Base-by-base conservation (phyloP, 2,113 vertebrate species). In the Montifringilla adamsi region DNA sequence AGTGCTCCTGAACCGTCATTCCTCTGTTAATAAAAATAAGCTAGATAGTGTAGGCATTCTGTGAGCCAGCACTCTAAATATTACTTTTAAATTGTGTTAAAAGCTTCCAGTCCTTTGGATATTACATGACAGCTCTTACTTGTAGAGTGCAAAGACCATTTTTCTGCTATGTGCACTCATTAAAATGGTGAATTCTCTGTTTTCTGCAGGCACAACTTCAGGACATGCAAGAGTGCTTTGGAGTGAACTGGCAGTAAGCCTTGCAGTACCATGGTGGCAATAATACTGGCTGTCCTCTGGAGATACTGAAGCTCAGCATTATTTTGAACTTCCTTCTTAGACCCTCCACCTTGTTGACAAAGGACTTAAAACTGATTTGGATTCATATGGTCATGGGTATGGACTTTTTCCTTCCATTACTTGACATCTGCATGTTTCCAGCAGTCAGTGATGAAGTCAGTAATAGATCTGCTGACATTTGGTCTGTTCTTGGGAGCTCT, bases 401-500 rank as follows among this genome's bases (percentile, higher is more conserved):
- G 85, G 59, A 24, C 22, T 28, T 86, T 79, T 87, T 73, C 47
- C 47, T 89, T 26, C 75, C 37, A 70, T 37, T 87, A 11, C 44
- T 78, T 93, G 58, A 75, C 74, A n/a, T 79, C 75, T 92, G 28
- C 20, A 8, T 66, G 43, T 93, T 94, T 94, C 73, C 37, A n/a
- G 73, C 90, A 83, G 43, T 87, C 58, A 44, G 24, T 56, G 67
- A 46, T 82, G 87, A 94, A 91, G 63, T 66, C 55, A 62, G 22
- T 76, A 27, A 14, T 63, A 88, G 44, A 26, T 77, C 85, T 95
- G 85, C 91, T 94, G 94, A 73, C 73, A 41, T 33, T 59, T 94
- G 90, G 56, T 94, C 78, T 79, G 28, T 55, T 95, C 77, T 80
- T 37, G n/a, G 96, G 88, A 98, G 79, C 79, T 96, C 97, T 98